Base-by-base conservation (phyloP, 2,888 invertebrate species). In the Perdita meconis region DNA sequence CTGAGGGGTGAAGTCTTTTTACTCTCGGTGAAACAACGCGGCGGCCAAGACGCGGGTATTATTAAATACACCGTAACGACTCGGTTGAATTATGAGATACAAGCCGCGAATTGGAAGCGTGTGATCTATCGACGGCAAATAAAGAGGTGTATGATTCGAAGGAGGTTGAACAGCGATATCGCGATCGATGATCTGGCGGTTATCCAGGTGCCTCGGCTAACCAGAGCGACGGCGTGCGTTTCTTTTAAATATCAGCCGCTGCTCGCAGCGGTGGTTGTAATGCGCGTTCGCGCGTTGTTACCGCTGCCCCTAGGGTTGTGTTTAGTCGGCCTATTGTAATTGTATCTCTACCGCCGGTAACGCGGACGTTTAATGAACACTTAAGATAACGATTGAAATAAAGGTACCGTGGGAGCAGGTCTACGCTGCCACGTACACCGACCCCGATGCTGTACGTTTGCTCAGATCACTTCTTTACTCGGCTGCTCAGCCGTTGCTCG, bases 91-190 rank as follows among this genome's bases (percentile, higher is more conserved):
- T 78, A 73, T 69, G 72, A 73, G 72, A 44, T 79, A 68, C 79
- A 68, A 79, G 72, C 50, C 68, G 68, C 68, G 61, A 78, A 73
- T 78, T 78, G 79, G 64, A 79, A 79, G 73, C 79, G 56, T 69
- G 79, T 73, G 79, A 79, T 73, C 79, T 78, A 73, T 78, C 79
- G 79, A 47, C 79, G 65, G 79, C 65, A 79, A 79, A 79, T 79
- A 79, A 79, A 79, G 79, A 79, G 79, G 66, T 79, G 78, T 78
- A 68, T 67, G 73, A 64, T 68, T 65, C 61, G 67, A 63, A 56
- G 68, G 55, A 78, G 73, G 68, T 47, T 65, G 79, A 73, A 73
- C 65, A 78, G 44, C 79, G 61, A 53, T 80, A 80, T 80, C 79
- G 59, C 60, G 74, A 80, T 80, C 79, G 79, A 80, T 80, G 79